A percentile compares a stretch with the other conserved stretches of the same genome.
phyloP scores from a whole-genome alignment of 2,797 vertebrate species.

The Poeciliopsis gracilis region DNA sequence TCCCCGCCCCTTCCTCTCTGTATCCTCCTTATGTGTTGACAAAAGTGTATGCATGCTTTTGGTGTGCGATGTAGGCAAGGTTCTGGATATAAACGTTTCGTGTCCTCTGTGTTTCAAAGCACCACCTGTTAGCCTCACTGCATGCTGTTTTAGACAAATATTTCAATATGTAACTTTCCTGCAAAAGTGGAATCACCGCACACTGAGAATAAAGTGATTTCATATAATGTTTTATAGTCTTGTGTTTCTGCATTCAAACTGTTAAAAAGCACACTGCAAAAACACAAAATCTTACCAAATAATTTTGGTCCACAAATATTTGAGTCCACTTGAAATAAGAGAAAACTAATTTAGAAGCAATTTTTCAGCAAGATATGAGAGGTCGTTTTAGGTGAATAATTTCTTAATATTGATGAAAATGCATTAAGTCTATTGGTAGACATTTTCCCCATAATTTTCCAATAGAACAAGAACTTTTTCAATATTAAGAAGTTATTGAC shows the following conservation, averaged over 20 bases:
- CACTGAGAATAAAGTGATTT: slow-evolving; percentile 93
- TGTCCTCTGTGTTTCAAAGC: slow-evolving; percentile 83
- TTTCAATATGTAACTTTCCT: slow-evolving; percentile 86
- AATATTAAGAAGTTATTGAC: not conserved
- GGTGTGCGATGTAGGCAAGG: slow-evolving; percentile 79
- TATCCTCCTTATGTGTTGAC: slow-evolving; percentile 71
- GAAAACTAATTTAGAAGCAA: too few relatives aligned
- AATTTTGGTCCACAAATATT: too few relatives aligned
- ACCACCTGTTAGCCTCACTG: slow-evolving; percentile 87
- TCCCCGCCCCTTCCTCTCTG: slow-evolving; percentile 51
- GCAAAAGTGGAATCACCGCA: slow-evolving; percentile 92
- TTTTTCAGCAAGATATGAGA: too few relatives aligned
- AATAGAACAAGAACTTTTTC: too few relatives aligned
- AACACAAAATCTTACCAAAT: too few relatives aligned
- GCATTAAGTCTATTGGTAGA: too few relatives aligned
- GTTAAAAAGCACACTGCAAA: slow-evolving; percentile 8
- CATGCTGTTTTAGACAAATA: slow-evolving; percentile 88
- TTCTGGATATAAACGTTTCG: slow-evolving; percentile 81
- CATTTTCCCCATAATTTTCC: too few relatives aligned
- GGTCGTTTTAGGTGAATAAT: too few relatives aligned
- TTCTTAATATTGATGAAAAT: too few relatives aligned
- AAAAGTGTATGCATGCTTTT: slow-evolving; percentile 86
- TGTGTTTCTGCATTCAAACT: slow-evolving; percentile 73
- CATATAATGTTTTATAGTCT: slow-evolving; percentile 79
- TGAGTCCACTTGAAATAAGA: too few relatives aligned